phyloP scores from a whole-genome alignment of 2,888 invertebrate genomes.

The Machimus atricapillus region DNA sequence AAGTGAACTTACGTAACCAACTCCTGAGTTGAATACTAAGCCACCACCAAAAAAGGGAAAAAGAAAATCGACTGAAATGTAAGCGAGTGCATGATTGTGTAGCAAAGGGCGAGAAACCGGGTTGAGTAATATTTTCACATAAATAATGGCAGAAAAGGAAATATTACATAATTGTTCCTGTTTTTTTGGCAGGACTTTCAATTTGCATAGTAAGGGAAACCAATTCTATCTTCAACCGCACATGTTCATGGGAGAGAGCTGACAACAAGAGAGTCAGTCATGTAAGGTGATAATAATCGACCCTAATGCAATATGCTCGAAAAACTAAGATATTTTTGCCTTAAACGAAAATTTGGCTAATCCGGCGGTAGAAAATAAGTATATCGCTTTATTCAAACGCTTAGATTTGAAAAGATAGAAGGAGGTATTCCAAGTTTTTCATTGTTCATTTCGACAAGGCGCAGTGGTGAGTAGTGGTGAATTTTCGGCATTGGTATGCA shows the following conservation, averaged over 20 bases:
- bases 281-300: background rate
- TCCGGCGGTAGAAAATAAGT: slow-evolving; percentile 1
- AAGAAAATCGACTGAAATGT: background rate
- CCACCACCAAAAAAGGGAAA: background rate
- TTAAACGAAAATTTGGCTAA: background rate
- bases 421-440: background rate
- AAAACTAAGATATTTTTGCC: background rate
- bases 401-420: background rate
- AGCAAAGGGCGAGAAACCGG: background rate
- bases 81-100: background rate
- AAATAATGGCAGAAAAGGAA: slow-evolving; percentile 1
- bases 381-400: background rate
- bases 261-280: background rate
- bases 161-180: slow-evolving; percentile 23
- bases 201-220: background rate
- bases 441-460: background rate
- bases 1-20: slow-evolving; percentile 17
- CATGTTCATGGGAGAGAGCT: background rate
- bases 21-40: background rate
- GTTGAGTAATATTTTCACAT: slow-evolving; percentile 4
- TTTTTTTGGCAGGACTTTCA: background rate
- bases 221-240: background rate
- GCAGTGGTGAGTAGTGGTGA: slow-evolving; percentile 26
- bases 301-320: background rate
- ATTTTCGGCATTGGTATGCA: background rate